These are phyloP conservation scores for Pseudorhiza aurosa DNA, from an alignment of 30 jellyfish, hydroid and myxozoan genomes.

Conservation along the genomic window DNA sequence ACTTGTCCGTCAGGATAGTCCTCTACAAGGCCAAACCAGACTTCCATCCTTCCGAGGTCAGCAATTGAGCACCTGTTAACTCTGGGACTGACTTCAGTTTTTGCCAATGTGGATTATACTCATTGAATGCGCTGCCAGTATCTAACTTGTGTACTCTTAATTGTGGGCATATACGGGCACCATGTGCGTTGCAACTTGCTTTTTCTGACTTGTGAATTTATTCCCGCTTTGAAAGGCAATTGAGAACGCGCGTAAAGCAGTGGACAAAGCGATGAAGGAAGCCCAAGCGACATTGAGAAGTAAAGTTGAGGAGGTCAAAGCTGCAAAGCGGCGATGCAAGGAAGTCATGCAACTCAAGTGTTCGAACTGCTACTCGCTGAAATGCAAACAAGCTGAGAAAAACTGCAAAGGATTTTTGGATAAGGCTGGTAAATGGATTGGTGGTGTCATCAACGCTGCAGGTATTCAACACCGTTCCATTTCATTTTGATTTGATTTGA, in stretches of 20 bases:
- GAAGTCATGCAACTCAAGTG: constrained; percentile 88
- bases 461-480: constrained; percentile 78
- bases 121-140: too few species aligned
- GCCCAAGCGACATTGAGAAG: constrained; percentile 91
- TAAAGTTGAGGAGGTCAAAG: constrained; percentile 93
- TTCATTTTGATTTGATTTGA: too few species aligned
- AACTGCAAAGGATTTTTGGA: constrained; percentile 97
- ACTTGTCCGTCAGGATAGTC: too few species aligned
- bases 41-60: too few species aligned
- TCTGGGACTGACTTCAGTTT: too few species aligned
- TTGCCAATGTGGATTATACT: too few species aligned
- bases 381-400: constrained; percentile 95
- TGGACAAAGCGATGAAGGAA: constrained; percentile 89
- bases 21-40: too few species aligned
- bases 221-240: constrained; percentile 90
- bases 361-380: constrained; percentile 80
- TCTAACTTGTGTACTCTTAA: too few species aligned
- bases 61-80: too few species aligned
- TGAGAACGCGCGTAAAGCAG: constrained; percentile 89
- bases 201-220: too few species aligned
- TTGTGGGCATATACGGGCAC: too few species aligned
- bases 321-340: constrained; percentile 90
- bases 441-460: constrained; percentile 93
- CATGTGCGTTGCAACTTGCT: too few species aligned
- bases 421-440: constrained; percentile 99